Evolutionary conservation across 2,888 invertebrate genomes (phyloP).

Genomic region (Ochlodes sylvanus): DNA sequence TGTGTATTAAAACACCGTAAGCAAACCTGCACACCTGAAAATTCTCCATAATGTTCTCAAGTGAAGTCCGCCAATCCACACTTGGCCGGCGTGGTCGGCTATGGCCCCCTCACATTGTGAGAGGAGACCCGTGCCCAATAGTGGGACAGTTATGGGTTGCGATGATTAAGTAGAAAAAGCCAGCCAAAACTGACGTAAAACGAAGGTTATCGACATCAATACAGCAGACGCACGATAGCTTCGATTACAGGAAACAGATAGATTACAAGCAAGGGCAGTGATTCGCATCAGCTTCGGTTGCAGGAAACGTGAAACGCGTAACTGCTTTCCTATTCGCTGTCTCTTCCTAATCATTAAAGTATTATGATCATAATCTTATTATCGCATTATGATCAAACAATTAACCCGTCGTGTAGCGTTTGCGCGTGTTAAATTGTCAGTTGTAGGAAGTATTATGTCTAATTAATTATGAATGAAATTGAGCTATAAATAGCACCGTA

Average conservation of each 20-base stretch:
- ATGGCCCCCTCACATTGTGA: too few relatives aligned
- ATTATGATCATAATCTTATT: constrained; percentile 27
- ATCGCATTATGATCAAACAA: constrained; percentile 14
- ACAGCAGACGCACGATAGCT: neutral
- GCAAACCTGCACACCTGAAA: too few relatives aligned
- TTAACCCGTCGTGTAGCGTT: constrained; percentile 11
- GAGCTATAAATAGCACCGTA: neutral
- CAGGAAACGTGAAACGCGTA: constrained; percentile 31
- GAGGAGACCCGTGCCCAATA: too few relatives aligned
- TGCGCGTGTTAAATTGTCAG: constrained; percentile 2
- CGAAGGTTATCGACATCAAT: too few relatives aligned
- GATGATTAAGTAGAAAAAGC: too few relatives aligned
- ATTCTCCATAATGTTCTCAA: too few relatives aligned
- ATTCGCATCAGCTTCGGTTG: constrained; percentile 16
- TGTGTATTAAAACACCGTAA: too few relatives aligned
- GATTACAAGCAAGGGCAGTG: constrained; percentile 13
- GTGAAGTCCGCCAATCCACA: too few relatives aligned
- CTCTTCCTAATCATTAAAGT: constrained; percentile 22
- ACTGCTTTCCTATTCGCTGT: constrained; percentile 29
- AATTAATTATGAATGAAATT: constrained; percentile 8
- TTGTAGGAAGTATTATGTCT: neutral
- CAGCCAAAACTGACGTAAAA: too few relatives aligned
- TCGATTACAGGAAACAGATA: constrained; percentile 21
- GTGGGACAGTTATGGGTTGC: too few relatives aligned
- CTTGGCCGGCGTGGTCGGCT: too few relatives aligned